phyloP scores from a whole-genome alignment of 2,113 vertebrate genomes.

The Oxyura jamaicensis region DNA sequence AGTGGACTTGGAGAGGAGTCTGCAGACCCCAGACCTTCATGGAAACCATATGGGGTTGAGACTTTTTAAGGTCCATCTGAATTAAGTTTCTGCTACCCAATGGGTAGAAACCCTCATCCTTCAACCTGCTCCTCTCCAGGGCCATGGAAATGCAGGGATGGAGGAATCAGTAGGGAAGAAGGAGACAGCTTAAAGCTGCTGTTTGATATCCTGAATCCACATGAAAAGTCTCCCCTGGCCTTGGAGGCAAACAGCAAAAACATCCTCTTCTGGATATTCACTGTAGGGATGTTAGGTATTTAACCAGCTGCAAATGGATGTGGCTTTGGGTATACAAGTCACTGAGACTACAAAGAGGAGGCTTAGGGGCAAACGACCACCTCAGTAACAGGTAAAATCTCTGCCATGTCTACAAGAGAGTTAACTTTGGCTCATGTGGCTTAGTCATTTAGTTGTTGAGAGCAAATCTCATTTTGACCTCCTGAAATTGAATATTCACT shows the following conservation, averaged over 20 bases:
- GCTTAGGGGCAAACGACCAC: not conserved
- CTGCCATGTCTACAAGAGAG: not conserved
- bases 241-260: not conserved
- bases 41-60: fast-evolving
- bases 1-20: not conserved
- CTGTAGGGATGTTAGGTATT: not conserved
- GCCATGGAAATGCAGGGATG: not conserved
- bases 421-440: constrained; percentile 16
- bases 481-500: constrained; percentile 90
- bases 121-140: not conserved
- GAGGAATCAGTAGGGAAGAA: not conserved
- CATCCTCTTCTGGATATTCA: not conserved
- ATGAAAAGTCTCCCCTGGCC: not conserved
- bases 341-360: not conserved
- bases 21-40: not conserved
- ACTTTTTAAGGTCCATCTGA: not conserved
- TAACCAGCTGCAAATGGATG: not conserved
- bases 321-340: not conserved
- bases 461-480: constrained; percentile 88
- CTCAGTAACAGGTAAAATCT: not conserved
- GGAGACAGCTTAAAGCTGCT: not conserved
- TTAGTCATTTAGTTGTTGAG: constrained; percentile 64
- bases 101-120: not conserved
- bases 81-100: not conserved
- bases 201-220: not conserved